Evolutionary conservation across 92 coral and sea anemone genomes (phyloP), one percentile per base, ranked within the genome.

Genomic region (Metridium senile): DNA sequence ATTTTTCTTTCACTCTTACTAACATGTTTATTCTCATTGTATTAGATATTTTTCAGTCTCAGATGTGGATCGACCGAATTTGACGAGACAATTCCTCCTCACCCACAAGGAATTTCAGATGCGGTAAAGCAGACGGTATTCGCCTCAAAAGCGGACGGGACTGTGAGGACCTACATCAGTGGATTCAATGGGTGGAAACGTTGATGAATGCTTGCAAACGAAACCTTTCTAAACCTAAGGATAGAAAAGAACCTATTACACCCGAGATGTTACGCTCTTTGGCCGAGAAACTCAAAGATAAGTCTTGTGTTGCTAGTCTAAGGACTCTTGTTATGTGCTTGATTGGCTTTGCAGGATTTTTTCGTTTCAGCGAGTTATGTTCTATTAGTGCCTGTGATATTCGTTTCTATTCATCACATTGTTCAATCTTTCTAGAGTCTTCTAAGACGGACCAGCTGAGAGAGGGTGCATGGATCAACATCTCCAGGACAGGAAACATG

Each of bases 211-310:
- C 80, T 23, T 70, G 83, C 26, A 54, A 82, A 33, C 61, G 84
- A 33, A 65, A 82, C 58, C 63, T 82, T 33, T 76, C 71, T 16
- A 61, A 68, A 64, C 76, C 87, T 0, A 76, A 57, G 66, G 71
- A 59, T 64, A 63, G 49, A 30, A 86, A 82, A 33, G 70, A 82
- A 35, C 88, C 84, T 19, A 58, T 76, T 27, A 81, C 84, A 1
- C 63, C 72, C 20, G 81, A 76, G 68, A 76, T 76, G 76, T 77
- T 76, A 58, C 18, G 32, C 16, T 74, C 72, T 19, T 70, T 75
- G 63, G 83, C 81, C 70, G 27, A 27, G 81, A 85, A 79, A 79
- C 54, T 65, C 56, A 66, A 58, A 76, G 76, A 11, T 74, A 59
- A 11, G 33, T 74, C 65, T 34, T 74, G 17, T 13, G 19, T 59